A percentile compares a stretch with the other conserved stretches of the same genome.
phyloP scores from a whole-genome alignment of 2,113 vertebrate genomes.

The Pyxicephalus adspersus region DNA sequence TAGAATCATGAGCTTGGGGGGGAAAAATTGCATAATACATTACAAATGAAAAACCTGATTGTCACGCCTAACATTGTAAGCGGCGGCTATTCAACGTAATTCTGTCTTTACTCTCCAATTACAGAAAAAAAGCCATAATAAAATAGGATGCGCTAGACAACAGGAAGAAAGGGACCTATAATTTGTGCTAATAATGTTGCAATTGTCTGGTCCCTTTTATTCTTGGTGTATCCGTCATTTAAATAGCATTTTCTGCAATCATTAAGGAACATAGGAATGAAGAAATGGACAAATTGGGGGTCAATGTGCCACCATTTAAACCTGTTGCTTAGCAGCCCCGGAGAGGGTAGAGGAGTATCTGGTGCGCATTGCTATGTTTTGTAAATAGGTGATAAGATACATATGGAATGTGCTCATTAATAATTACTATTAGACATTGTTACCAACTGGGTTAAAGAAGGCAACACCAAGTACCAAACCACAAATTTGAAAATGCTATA shows the following conservation, averaged over 20 bases:
- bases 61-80: not conserved
- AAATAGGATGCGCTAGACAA: not conserved
- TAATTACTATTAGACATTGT: too few relatives aligned
- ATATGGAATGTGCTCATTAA: not conserved
- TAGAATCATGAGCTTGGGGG: not conserved
- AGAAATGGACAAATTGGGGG: conserved; percentile 23
- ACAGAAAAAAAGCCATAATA: not conserved
- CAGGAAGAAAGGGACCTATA: not conserved
- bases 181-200: not conserved
- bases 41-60: not conserved
- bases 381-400: not conserved
- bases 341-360: not conserved
- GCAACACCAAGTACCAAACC: too few relatives aligned
- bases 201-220: conserved; percentile 6
- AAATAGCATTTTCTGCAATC: conserved; percentile 29
- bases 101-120: conserved; percentile 17
- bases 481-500: too few relatives aligned
- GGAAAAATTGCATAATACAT: not conserved
- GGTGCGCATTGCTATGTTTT: not conserved
- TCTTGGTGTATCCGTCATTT: not conserved
- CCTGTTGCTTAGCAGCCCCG: conserved; percentile 42
- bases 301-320: conserved; percentile 14
- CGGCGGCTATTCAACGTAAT: not conserved
- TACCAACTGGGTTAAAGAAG: not conserved
- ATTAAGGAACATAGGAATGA: conserved; percentile 13